Evolutionary conservation across 2,797 vertebrate species (phyloP).

Genomic region (Dallia pectoralis): DNA sequence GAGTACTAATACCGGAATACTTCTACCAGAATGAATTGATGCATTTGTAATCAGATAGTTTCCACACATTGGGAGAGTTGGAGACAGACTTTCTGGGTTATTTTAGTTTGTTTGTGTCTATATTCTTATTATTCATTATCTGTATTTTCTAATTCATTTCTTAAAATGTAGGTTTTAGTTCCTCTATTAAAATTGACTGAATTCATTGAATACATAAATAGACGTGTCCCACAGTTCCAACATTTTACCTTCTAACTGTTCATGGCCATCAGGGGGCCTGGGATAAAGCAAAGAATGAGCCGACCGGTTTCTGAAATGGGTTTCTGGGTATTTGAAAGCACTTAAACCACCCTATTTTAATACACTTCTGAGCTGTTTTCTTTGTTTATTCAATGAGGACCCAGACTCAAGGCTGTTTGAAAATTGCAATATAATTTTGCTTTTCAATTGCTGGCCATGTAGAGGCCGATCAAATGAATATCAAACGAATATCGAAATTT

Average conservation of each 20-base stretch:
- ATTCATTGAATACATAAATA: too few species aligned
- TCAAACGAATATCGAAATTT: not conserved
- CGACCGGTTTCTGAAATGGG: not conserved
- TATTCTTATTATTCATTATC: too few species aligned
- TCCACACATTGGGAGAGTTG: too few species aligned
- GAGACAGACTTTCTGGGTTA: too few species aligned
- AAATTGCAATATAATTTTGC: not conserved
- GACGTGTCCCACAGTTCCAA: not conserved
- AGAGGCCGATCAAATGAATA: not conserved
- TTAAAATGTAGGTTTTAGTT: too few species aligned
- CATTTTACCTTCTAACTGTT: not conserved
- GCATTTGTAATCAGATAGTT: too few species aligned
- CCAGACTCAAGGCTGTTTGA: not conserved
- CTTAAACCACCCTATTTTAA: not conserved
- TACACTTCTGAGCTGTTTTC: not conserved
- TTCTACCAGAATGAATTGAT: not conserved
- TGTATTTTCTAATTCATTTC: too few species aligned
- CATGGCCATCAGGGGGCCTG: not conserved
- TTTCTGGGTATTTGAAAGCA: not conserved
- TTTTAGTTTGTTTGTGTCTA: too few species aligned
- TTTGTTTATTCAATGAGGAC: not conserved
- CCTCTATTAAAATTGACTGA: too few species aligned
- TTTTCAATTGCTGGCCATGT: not conserved
- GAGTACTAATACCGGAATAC: too few species aligned
- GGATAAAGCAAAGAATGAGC: not conserved